phyloP scores from a whole-genome alignment of 2,888 invertebrate species.

The Operophtera brumata region DNA sequence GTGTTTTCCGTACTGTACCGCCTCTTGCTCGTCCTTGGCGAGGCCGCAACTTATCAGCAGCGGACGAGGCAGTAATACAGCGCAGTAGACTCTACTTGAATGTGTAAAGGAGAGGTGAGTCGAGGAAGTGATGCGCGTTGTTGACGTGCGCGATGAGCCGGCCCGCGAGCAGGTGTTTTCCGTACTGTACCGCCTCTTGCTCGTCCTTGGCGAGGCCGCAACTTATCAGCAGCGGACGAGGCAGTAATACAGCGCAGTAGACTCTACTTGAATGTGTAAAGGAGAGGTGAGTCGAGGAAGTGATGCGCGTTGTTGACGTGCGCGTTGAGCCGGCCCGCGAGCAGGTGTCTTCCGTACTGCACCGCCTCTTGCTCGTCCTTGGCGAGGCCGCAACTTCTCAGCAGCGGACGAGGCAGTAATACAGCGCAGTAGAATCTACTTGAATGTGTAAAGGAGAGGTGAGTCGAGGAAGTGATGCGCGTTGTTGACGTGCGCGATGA shows the following conservation, averaged over 20 bases:
- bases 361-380: too few species aligned
- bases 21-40: too few species aligned
- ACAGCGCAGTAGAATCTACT: constrained; percentile 32
- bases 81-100: constrained; percentile 82
- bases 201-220: too few species aligned
- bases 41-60: too few species aligned
- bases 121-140: constrained; percentile 91
- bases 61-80: too few species aligned
- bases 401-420: constrained; percentile 72
- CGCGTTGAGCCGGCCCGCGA: too few species aligned
- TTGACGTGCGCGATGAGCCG: constrained; percentile 92
- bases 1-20: too few species aligned
- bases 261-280: constrained; percentile 86
- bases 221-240: too few species aligned
- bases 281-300: constrained; percentile 90
- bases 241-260: too few species aligned
- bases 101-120: constrained; percentile 89
- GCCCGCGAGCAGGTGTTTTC: constrained; percentile 90
- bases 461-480: constrained; percentile 93
- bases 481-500: constrained; percentile 90
- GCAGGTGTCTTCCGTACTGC: too few species aligned
- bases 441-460: constrained; percentile 89
- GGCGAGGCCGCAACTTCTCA: too few species aligned
- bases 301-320: constrained; percentile 74
- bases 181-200: too few species aligned